phyloP scores from a whole-genome alignment of 2,797 vertebrate genomes.

The Chiropotes sagulatus region DNA sequence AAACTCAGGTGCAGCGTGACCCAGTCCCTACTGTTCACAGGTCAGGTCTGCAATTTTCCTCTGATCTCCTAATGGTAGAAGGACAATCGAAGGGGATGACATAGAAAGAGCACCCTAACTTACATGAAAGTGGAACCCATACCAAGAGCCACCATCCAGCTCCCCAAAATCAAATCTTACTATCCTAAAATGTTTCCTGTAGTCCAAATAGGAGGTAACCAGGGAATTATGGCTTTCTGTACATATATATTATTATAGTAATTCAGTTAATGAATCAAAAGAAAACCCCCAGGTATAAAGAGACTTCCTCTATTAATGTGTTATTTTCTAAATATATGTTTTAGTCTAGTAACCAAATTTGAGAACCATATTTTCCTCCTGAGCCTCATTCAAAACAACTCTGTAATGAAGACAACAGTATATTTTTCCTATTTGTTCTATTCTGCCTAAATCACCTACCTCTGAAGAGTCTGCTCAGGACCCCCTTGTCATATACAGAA shows the following conservation, averaged over 20 bases:
- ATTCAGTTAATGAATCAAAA: constrained; percentile 8
- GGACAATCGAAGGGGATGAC: background rate
- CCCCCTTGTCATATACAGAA: background rate
- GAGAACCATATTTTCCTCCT: background rate
- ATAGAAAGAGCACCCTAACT: background rate
- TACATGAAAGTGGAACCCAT: background rate
- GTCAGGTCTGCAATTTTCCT: background rate
- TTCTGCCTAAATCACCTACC: background rate
- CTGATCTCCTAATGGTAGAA: background rate
- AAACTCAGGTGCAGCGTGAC: background rate
- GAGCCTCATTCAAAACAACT: background rate
- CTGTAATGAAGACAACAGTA: background rate
- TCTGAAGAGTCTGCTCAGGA: background rate
- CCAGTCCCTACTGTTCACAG: background rate
- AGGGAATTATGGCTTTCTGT: background rate
- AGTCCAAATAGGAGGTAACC: background rate
- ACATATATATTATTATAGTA: background rate
- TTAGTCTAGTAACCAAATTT: constrained; percentile 11
- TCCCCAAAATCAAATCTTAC: constrained; percentile 1
- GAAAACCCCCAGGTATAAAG: background rate
- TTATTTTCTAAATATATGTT: background rate
- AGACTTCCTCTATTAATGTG: background rate
- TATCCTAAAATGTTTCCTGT: background rate
- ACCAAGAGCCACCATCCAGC: background rate
- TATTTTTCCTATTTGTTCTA: background rate